phyloP scores from a whole-genome alignment of 1,140 invertebrate genomes.

The Mizuhopecten yessoensis region DNA sequence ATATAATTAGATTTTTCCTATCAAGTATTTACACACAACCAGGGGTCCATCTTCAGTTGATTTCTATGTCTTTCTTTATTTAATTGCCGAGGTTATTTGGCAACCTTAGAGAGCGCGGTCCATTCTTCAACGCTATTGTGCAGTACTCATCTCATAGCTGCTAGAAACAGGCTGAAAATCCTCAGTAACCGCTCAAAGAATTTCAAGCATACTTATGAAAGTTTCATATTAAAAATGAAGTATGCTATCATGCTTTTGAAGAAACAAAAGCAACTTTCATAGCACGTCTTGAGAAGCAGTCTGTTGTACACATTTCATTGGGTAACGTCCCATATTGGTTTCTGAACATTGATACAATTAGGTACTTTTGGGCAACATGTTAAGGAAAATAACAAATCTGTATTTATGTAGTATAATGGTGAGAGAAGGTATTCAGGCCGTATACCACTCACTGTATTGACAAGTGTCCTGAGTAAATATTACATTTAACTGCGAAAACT shows the following conservation, averaged over 20 bases:
- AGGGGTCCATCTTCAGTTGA: conserved; percentile 12
- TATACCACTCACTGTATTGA: not conserved
- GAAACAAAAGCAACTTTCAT: not conserved
- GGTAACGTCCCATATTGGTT: conserved; percentile 31
- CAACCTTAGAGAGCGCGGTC: not conserved
- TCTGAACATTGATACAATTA: conserved; percentile 13
- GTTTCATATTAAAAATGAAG: conserved; percentile 12
- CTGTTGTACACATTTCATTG: not conserved
- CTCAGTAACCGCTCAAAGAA: conserved; percentile 17
- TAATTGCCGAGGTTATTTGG: not conserved
- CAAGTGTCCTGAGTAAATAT: not conserved
- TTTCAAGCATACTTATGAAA: not conserved
- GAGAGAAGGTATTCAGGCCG: not conserved
- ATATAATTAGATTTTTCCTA: conserved; percentile 29
- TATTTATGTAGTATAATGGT: not conserved
- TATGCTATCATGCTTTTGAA: conserved; percentile 34
- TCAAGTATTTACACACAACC: conserved; percentile 29
- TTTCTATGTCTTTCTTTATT: conserved; percentile 2
- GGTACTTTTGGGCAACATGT: conserved; percentile 32
- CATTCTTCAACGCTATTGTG: not conserved
- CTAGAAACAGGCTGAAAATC: not conserved
- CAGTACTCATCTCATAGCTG: conserved; percentile 18
- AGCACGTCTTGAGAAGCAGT: not conserved
- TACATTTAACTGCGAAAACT: conserved; percentile 20
- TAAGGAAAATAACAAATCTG: conserved; percentile 39